A percentile compares a stretch with the other conserved stretches of the same genome.
Conservation (phyloP, 2,888 invertebrate genomes). For the Aleiodes testaceus region DNA sequence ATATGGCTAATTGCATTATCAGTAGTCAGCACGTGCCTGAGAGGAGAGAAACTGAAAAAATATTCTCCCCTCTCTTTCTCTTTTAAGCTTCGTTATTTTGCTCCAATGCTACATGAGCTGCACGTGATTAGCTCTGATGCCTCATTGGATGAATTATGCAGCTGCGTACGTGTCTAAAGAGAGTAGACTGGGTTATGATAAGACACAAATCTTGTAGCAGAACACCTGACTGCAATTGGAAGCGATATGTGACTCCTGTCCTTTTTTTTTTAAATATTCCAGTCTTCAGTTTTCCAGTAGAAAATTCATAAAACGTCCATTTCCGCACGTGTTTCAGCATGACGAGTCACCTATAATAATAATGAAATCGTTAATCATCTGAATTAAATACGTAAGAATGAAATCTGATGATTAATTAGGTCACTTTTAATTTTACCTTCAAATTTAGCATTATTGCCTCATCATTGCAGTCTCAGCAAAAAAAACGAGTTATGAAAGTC, state of each 20-base stretch:
- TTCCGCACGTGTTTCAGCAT: too few relatives aligned
- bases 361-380: slow-evolving; percentile 16
- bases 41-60: background rate
- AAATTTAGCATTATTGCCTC: background rate
- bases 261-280: slow-evolving; percentile 33
- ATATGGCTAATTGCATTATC: slow-evolving; percentile 40
- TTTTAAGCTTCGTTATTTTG: slow-evolving; percentile 4
- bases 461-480: slow-evolving; percentile 7
- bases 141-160: slow-evolving; percentile 15
- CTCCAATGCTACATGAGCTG: slow-evolving; percentile 31
- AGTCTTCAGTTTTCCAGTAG: too few relatives aligned
- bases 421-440: background rate
- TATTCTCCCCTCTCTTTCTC: background rate
- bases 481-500: background rate
- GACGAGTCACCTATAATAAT: slow-evolving; percentile 15
- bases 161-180: slow-evolving; percentile 11
- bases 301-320: too few relatives aligned
- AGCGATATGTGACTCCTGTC: slow-evolving; percentile 60
- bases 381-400: background rate
- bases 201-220: slow-evolving; percentile 33
- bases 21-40: slow-evolving; percentile 35
- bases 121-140: slow-evolving; percentile 22
- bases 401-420: slow-evolving; percentile 29
- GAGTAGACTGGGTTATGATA: slow-evolving; percentile 17
- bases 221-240: slow-evolving; percentile 67